Conservation (phyloP, 1,140 invertebrate species). For the Saccostrea glomerata region DNA sequence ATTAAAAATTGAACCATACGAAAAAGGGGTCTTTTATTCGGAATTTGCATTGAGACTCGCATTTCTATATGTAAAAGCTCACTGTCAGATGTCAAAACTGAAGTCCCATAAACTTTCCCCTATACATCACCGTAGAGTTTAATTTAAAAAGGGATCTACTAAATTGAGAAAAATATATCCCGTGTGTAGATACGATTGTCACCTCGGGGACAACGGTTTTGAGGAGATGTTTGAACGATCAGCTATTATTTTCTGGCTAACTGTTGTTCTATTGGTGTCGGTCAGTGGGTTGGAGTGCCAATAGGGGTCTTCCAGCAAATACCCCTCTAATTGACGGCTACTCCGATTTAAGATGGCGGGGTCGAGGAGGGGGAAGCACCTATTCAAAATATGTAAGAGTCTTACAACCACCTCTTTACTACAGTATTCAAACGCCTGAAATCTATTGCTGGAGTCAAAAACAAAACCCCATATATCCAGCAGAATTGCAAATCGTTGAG, state of each 20-base stretch:
- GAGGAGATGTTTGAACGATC: constrained; percentile 10
- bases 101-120: constrained; percentile 33
- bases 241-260: not conserved
- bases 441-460: no score
- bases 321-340: not conserved
- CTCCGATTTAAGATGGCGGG: not conserved
- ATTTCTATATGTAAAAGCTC: constrained; percentile 34
- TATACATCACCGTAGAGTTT: constrained; percentile 26
- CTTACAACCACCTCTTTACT: not conserved
- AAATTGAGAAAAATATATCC: constrained; percentile 37
- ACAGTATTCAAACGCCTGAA: no score
- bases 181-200: constrained; percentile 27
- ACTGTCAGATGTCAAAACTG: constrained; percentile 36
- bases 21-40: constrained; percentile 2
- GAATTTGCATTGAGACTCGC: constrained; percentile 27
- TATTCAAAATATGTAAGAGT: not conserved
- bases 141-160: constrained; percentile 34
- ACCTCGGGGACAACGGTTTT: constrained; percentile 14
- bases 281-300: not conserved
- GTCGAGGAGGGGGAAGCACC: not conserved
- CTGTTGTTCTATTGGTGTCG: not conserved
- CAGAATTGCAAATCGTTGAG: no score
- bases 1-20: constrained; percentile 27
- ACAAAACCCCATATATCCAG: no score
- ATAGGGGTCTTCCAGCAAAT: not conserved